A percentile compares a stretch with the other conserved stretches of the same genome.
Conservation (phyloP, 2,888 invertebrate genomes). For the Xanthia togata region DNA sequence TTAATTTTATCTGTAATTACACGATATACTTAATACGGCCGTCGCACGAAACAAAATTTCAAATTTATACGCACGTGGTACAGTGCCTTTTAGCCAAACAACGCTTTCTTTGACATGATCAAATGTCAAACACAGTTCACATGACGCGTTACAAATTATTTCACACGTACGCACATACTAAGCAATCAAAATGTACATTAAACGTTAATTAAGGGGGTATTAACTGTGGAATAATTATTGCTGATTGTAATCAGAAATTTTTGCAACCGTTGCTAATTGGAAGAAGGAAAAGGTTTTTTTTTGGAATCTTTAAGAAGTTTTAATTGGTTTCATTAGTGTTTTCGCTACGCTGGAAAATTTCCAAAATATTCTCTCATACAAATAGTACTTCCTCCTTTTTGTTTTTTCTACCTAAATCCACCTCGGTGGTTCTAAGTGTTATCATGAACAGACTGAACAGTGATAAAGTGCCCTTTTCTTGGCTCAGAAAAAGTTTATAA, state of each 20-base stretch:
- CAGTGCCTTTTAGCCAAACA: slow-evolving; percentile 20
- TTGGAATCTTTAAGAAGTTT: slow-evolving; percentile 32
- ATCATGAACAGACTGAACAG: neutral
- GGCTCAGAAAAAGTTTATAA: neutral
- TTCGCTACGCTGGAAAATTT: slow-evolving; percentile 22
- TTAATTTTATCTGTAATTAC: slow-evolving; percentile 23
- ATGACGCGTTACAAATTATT: slow-evolving; percentile 35
- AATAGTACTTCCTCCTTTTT: slow-evolving; percentile 3
- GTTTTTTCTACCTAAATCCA: neutral
- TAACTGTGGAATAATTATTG: slow-evolving; percentile 24
- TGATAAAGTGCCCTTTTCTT: neutral
- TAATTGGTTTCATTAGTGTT: slow-evolving; percentile 56
- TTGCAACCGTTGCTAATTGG: slow-evolving; percentile 34
- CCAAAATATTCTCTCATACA: slow-evolving; percentile 20
- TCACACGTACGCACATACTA: slow-evolving; percentile 15
- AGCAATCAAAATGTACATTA: slow-evolving; percentile 40
- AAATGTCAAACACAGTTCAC: slow-evolving; percentile 56
- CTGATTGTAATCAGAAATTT: slow-evolving; percentile 39
- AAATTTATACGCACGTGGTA: slow-evolving; percentile 40
- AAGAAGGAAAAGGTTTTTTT: slow-evolving; percentile 12
- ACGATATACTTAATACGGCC: slow-evolving; percentile 33
- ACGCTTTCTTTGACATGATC: slow-evolving; percentile 39
- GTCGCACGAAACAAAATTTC: slow-evolving; percentile 40
- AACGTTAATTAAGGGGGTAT: slow-evolving; percentile 11
- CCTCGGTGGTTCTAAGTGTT: neutral